Conservation (phyloP, 1,140 invertebrate genomes). For the Tetramorium parvispinum region DNA sequence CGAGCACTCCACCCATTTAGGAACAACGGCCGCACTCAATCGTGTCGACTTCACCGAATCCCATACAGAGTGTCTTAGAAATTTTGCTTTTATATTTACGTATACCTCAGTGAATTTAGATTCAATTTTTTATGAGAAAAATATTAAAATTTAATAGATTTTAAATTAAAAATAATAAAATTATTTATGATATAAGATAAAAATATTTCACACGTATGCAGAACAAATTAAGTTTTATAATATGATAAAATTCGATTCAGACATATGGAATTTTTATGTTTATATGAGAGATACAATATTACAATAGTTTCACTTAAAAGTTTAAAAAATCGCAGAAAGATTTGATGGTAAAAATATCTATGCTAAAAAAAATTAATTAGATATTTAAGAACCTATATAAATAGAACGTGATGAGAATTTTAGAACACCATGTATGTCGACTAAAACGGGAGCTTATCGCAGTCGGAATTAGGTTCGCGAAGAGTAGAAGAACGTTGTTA, state of each 20-base stretch:
- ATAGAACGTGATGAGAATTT: neutral
- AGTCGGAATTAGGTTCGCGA: constrained; percentile 79
- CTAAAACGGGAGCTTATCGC: constrained; percentile 61
- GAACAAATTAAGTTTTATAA: neutral
- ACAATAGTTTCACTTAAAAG: neutral
- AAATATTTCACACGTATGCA: neutral
- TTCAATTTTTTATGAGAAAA: neutral
- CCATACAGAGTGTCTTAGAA: constrained; percentile 36
- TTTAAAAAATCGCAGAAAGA: neutral
- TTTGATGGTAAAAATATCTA: neutral
- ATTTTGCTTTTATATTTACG: neutral
- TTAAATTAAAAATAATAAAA: neutral
- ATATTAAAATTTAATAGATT: neutral
- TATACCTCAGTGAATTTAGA: neutral
- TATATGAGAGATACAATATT: neutral
- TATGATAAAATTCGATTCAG: neutral
- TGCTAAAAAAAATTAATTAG: neutral
- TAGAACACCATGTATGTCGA: constrained; percentile 11
- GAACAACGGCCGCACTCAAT: constrained; percentile 71
- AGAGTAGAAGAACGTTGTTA: constrained; percentile 76
- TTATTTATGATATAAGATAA: neutral
- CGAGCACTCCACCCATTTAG: constrained; percentile 71
- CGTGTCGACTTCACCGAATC: constrained; percentile 20
- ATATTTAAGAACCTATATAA: neutral
- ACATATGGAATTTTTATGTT: neutral